These are phyloP conservation scores for Corythornis vintsioides DNA, from an alignment of 2,113 vertebrate genomes.

Conservation along the genomic window DNA sequence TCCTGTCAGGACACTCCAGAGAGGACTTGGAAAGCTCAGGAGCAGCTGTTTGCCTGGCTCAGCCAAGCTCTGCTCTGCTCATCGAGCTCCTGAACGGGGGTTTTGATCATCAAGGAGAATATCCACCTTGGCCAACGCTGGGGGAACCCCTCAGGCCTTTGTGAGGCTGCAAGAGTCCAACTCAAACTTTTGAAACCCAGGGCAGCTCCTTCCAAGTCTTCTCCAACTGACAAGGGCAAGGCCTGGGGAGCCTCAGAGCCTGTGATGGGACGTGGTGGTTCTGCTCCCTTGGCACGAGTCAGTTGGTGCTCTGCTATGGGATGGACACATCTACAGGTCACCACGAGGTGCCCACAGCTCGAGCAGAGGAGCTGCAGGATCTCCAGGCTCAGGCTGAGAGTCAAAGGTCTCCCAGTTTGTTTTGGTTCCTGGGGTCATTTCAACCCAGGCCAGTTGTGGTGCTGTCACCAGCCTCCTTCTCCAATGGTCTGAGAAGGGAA, in stretches of 20 bases:
- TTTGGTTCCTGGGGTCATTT: background rate
- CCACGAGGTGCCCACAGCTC: background rate
- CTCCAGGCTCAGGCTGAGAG: background rate
- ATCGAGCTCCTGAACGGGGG: background rate
- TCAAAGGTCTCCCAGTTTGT: rapidly evolving
- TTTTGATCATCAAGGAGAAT: background rate
- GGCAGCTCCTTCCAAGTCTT: background rate
- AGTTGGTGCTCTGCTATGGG: too few relatives aligned
- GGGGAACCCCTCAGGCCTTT: background rate
- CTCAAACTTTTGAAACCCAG: background rate
- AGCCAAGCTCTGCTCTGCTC: background rate
- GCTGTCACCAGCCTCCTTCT: background rate
- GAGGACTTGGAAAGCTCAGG: background rate
- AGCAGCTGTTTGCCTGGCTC: background rate
- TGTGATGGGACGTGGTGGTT: background rate
- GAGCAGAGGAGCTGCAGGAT: background rate
- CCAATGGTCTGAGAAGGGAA: background rate
- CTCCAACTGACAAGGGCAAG: background rate
- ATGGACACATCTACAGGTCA: rapidly evolving
- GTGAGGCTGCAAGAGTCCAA: rapidly evolving
- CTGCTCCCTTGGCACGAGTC: rapidly evolving
- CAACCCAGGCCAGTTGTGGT: background rate
- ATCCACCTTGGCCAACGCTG: background rate
- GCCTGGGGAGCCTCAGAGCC: background rate
- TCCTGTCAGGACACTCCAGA: background rate